Base-by-base conservation (phyloP, 2,113 vertebrate species). In the Muntiacus muntjak region DNA sequence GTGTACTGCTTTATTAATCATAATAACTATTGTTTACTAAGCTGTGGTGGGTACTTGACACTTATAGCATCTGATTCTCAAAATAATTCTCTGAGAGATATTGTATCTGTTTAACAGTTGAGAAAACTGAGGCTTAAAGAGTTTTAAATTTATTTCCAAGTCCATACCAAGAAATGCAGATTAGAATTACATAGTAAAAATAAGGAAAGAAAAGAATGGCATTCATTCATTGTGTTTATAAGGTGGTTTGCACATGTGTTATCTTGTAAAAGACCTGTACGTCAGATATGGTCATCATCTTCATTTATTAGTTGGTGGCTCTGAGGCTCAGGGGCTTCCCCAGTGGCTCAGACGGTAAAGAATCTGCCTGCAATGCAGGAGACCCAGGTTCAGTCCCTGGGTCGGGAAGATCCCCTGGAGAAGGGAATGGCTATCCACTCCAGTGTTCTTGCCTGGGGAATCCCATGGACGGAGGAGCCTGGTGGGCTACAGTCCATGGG, bases 131-230 rank as follows among this genome's bases (percentile, higher is more conserved):
- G 45, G 17, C 83, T 71, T 83, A 10, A 74, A 47, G 40, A 36
- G 79, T 91, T 88, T 88, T 84, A 79, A 92, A 50, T 7, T 93
- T 74, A 85, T 93, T 62, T 28, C 30, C 62, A n/a, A 81, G 25
- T 43, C 17, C 21, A 21, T 76, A 36, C 4, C 12, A 81, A 84
- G 64, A 83, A 89, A 55, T 33, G 6, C 25, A 91, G 55, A 28
- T 26, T 36, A 54, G 10, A n/a, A 33, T 78, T 40, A 19, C n/a
- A 36, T 17, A 23, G 45, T 52, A 89, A 58, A 58, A 60, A 25
- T 30, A 79, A 67, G 57, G 76, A 92, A 96, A 82, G 81, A 55
- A 81, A 85, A 23, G 50, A 84, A 26, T 30, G 52, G 36, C 2
- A 6, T 36, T 55, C 52, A 55, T 16, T 10, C 52, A 40, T 40